Evolutionary conservation across 1,140 invertebrate species (phyloP).

Genomic region (Cryptotermes secundus): DNA sequence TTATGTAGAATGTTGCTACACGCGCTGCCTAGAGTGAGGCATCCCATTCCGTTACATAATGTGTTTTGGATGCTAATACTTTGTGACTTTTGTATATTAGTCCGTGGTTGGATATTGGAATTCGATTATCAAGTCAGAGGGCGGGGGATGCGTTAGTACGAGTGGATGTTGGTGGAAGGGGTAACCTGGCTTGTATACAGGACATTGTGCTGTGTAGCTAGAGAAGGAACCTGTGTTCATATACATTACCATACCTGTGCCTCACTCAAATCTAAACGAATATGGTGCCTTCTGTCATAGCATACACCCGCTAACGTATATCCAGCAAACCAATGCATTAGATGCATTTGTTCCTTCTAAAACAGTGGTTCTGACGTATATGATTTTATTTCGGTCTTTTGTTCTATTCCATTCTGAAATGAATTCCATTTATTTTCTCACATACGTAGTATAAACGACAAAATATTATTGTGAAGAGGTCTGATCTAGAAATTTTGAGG

Average conservation of each 20-base stretch:
- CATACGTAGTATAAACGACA: no score
- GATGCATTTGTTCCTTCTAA: no score
- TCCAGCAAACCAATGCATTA: neutral
- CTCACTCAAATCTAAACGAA: neutral
- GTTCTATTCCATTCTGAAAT: no score
- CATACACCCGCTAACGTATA: no score
- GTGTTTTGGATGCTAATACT: slow-evolving; percentile 28
- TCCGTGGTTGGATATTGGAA: slow-evolving; percentile 24
- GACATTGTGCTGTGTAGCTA: neutral
- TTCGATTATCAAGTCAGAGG: slow-evolving; percentile 26
- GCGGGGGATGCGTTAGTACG: neutral
- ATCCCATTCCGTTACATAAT: neutral
- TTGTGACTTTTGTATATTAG: slow-evolving; percentile 22
- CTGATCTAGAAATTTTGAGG: no score
- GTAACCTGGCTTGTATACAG: neutral
- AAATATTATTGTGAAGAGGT: no score
- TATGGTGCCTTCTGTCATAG: no score
- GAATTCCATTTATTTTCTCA: no score
- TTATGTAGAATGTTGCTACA: neutral
- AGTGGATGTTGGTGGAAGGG: neutral
- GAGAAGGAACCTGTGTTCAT: neutral
- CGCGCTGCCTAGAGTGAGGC: neutral
- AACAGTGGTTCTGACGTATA: no score
- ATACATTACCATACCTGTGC: neutral
- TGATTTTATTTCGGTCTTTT: no score